Evolutionary conservation across 2,797 vertebrate species (phyloP).

Genomic region (Manis javanica): DNA sequence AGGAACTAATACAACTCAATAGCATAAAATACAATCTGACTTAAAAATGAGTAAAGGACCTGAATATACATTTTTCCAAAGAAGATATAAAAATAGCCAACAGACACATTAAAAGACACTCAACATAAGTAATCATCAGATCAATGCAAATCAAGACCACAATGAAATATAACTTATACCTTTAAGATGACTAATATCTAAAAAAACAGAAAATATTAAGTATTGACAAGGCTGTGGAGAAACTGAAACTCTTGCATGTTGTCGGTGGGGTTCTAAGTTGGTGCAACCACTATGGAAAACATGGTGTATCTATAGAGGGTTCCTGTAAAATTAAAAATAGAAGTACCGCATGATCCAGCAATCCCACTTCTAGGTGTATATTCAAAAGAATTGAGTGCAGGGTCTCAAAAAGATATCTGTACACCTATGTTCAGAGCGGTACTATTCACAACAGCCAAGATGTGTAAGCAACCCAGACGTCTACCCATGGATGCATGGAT

Average conservation of each 20-base stretch:
- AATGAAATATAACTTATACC: neutral
- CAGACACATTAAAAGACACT: neutral
- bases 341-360: neutral
- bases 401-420: neutral
- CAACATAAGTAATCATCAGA: neutral
- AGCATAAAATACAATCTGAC: neutral
- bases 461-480: neutral
- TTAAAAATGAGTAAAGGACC: neutral
- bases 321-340: neutral
- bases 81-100: neutral
- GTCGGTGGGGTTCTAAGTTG: neutral
- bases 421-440: neutral
- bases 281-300: neutral
- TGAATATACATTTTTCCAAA: neutral
- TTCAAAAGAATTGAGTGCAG: neutral
- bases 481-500: neutral
- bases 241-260: neutral
- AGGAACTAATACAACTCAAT: neutral
- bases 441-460: neutral
- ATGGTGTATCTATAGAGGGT: neutral
- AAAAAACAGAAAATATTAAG: neutral
- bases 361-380: neutral
- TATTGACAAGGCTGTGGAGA: neutral
- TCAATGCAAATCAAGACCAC: neutral
- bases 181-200: neutral